Base-by-base conservation (phyloP, 2,888 invertebrate genomes). In the Antheraea assamensis region DNA sequence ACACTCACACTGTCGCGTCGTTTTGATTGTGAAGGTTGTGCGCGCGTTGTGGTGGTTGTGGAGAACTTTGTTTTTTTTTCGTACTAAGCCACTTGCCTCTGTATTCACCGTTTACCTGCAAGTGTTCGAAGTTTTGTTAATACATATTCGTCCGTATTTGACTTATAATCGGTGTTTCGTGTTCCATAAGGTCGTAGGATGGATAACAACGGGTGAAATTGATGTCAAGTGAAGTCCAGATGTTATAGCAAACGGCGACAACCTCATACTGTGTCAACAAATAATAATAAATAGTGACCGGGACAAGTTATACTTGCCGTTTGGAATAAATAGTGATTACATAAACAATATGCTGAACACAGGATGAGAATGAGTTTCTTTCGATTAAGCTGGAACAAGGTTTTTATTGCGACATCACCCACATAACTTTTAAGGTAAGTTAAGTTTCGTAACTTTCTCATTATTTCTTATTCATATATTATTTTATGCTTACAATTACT, bases 391-490 rank as follows among this genome's bases (percentile, higher is more conserved):
- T 82, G 85, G 85, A 89, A 88, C 88, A 83, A 87, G 89, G 90
- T 87, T 90, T 87, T 88, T 82, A 85, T 88, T 85, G 82, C 85
- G 83, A 87, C 87, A 88, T 93, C 93, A 93, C 92, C 93, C 90
- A 93, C 92, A 88, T 93, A 88, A 83, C 93, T 79, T 94, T 90
- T 93, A 94, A 90, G 94, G 94, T 94, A 93, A 93, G 94, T 85
- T 87, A 90, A 91, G 87, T 91, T 91, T 92, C 91, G 84, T 87
- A 90, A 91, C 85, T 88, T 87, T 88, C 92, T 90, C 92, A 92
- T 92, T 92, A 92, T 92, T 87, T 83, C 81, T 78, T 83, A 85
- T 83, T 68, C 70, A 27, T 27, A 61, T 61, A 27, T 66, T 66
- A 66, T 19, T 30, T 66, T 31, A 10, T 58, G 8, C n/a, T 61